phyloP scores from a whole-genome alignment of 2,113 vertebrate species.

The Psittacus erithacus region DNA sequence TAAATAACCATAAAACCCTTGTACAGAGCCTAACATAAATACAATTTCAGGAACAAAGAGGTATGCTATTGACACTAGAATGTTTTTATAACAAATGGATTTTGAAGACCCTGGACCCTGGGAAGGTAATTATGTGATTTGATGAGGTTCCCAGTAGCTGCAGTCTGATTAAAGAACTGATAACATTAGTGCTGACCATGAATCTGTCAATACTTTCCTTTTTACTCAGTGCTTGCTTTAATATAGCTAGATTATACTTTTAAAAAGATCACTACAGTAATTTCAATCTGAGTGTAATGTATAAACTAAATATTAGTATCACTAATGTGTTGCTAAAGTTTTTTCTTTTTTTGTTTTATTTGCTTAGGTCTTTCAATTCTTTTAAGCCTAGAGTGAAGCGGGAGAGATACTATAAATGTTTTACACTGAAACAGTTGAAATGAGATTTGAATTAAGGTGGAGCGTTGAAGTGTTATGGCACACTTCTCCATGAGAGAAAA shows the following conservation, averaged over 20 bases:
- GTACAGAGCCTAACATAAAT: background rate
- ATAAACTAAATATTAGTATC: background rate
- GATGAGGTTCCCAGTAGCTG: background rate
- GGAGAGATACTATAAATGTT: background rate
- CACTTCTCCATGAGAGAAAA: background rate
- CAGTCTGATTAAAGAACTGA: conserved; percentile 9
- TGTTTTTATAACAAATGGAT: conserved; percentile 22
- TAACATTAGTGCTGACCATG: background rate
- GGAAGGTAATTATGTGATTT: background rate
- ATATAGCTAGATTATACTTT: background rate
- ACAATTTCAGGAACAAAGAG: background rate
- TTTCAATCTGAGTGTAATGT: background rate
- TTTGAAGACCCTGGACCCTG: background rate
- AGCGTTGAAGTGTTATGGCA: background rate
- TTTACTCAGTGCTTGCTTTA: background rate
- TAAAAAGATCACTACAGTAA: background rate
- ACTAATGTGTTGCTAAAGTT: background rate
- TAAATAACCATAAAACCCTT: conserved; percentile 17
- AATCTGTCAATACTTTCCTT: background rate
- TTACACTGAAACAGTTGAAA: background rate
- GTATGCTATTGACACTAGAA: background rate
- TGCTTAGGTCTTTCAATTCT: background rate
- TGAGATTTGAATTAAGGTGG: background rate
- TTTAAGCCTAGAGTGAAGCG: background rate
- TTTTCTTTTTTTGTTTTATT: background rate